These are phyloP conservation scores for Hemithea aestivaria DNA, from an alignment of 2,888 invertebrate species.

Conservation along the genomic window DNA sequence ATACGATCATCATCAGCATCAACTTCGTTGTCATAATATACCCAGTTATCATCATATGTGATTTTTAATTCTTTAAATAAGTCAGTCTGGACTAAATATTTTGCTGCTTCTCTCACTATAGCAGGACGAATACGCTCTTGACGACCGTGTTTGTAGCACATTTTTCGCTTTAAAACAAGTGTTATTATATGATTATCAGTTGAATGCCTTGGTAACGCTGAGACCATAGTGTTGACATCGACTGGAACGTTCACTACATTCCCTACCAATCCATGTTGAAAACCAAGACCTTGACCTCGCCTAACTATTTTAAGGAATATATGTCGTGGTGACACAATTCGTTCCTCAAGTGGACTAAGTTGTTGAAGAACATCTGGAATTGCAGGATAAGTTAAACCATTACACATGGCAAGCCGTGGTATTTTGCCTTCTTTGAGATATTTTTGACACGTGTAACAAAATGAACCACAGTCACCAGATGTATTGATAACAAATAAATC, in stretches of 20 bases:
- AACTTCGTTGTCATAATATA: too few relatives aligned
- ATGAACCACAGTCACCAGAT: background rate
- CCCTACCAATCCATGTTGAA: constrained; percentile 25
- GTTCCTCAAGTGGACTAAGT: constrained; percentile 24
- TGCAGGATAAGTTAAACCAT: constrained; percentile 20
- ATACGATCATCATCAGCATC: too few relatives aligned
- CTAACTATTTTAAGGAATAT: constrained; percentile 24
- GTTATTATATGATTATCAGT: constrained; percentile 21
- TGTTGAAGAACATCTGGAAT: constrained; percentile 18
- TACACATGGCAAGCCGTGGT: constrained; percentile 20
- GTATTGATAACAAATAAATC: background rate
- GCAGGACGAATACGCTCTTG: constrained; percentile 22
- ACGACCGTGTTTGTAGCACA: constrained; percentile 24
- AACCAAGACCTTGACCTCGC: constrained; percentile 22
- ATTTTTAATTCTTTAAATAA: constrained; percentile 5
- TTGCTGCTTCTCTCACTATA: constrained; percentile 15
- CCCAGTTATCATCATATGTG: constrained; percentile 9
- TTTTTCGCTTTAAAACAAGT: constrained; percentile 21
- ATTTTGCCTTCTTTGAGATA: constrained; percentile 16
- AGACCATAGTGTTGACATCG: constrained; percentile 16
- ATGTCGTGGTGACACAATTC: constrained; percentile 19
- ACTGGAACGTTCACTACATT: constrained; percentile 26
- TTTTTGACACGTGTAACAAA: constrained; percentile 6
- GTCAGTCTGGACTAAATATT: constrained; percentile 16
- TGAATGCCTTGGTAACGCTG: too few relatives aligned